These are phyloP conservation scores for Syrista parreyssii DNA, from an alignment of 2,888 invertebrate species.

Conservation along the genomic window DNA sequence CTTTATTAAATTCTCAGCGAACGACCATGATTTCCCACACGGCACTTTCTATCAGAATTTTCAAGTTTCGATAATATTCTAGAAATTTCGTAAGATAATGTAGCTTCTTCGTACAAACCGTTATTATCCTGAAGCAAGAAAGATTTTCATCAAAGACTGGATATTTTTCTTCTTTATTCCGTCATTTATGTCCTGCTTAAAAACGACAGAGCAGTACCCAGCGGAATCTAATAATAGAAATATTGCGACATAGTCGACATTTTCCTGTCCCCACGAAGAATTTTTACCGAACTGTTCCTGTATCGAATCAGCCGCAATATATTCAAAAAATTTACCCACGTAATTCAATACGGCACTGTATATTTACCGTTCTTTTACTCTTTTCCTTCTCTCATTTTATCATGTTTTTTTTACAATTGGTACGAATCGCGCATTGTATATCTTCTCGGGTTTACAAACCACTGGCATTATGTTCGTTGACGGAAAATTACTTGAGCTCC, in stretches of 20 bases:
- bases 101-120: not conserved
- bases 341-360: not conserved
- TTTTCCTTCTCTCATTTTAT: not conserved
- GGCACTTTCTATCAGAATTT: not conserved
- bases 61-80: not conserved
- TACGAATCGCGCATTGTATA: not conserved
- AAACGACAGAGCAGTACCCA: not conserved
- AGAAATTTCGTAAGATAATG: not conserved
- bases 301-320: not conserved
- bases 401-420: not conserved
- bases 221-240: not conserved
- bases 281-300: not conserved
- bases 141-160: not conserved
- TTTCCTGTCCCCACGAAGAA: not conserved
- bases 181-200: not conserved
- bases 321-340: not conserved
- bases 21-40: not conserved
- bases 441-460: not conserved
- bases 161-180: not conserved
- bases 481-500: not conserved
- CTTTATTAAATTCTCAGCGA: not conserved
- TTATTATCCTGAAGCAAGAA: not conserved
- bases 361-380: not conserved
- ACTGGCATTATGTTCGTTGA: not conserved
- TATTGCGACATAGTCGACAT: not conserved